Base-by-base conservation (phyloP, 2,113 vertebrate species). In the Chlamydotis undulata region DNA sequence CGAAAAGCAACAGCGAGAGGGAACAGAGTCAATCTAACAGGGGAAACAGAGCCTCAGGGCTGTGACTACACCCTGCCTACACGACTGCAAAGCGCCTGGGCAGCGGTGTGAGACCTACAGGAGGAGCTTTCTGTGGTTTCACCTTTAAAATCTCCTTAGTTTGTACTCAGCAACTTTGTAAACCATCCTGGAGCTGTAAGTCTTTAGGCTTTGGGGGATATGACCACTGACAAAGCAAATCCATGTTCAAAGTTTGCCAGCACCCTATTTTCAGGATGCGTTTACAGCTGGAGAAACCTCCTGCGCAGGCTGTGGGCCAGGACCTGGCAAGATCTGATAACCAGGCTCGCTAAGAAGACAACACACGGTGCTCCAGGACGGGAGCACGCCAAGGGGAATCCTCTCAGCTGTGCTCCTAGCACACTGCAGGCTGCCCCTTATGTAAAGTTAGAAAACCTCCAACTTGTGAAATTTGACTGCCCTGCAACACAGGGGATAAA, bases 51-150 rank as follows among this genome's bases (percentile, higher is more conserved):
- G 64, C 56, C 91, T 35, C 37, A 12, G 73, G 4, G 33, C 63
- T 59, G 52, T 2, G 0, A 19, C 69, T 15, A 60, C 47, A 77
- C 19, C 37, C n/a, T 10, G 52, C 41, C 49, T 52, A 35, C 74
- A 45, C 0, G 0, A 17, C 74, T 25, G 28, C 41, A 71, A 39
- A 70, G 76, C 5, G 3, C 3, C 71, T 14, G 31, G 79, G 71
- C 31, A 68, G 31, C 2, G 12, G 7, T 1, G 14, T 4, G 33
- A 61, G 41, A n/a, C 57, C 33, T 26, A 9, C 29, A 31, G 84
- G 16, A 79, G 56, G 10, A 64, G 39, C 35, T n/a, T 47, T 28
- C 79, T 35, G 50, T 7, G 33, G 4, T 25, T 69, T 53, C 25
- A 6, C 23, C 33, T 49, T 3, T 41, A 76, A 92, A 83, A 52